A percentile compares a stretch with the other conserved stretches of the same genome.
These are phyloP conservation scores for Vireo griseus DNA, from an alignment of 2,797 vertebrate species.

Conservation along the genomic window DNA sequence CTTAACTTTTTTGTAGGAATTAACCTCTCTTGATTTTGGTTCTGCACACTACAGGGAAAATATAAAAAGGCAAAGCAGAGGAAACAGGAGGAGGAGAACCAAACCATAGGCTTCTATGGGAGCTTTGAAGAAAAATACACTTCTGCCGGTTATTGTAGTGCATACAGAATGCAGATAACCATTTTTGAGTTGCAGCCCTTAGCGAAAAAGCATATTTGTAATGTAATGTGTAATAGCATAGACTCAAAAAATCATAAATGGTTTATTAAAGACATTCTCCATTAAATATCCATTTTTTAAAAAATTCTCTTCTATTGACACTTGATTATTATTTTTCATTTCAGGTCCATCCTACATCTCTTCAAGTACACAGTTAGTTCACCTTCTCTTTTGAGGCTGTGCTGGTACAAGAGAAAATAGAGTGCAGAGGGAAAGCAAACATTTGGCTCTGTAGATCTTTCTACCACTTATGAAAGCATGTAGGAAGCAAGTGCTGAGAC, in stretches of 20 bases:
- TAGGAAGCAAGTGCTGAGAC: not conserved
- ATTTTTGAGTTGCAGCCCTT: not conserved
- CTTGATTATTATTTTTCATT: not conserved
- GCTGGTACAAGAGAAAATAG: not conserved
- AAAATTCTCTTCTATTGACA: not conserved
- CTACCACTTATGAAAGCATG: not conserved
- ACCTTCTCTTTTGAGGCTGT: not conserved
- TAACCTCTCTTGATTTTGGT: slow-evolving; percentile 39
- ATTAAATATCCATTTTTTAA: not conserved
- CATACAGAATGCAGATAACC: accelerated
- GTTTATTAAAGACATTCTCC: not conserved
- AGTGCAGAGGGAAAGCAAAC: not conserved
- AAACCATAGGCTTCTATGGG: not conserved
- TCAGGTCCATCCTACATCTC: not conserved
- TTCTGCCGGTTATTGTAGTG: not conserved
- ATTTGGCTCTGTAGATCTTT: not conserved
- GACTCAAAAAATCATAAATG: not conserved
- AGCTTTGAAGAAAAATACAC: not conserved
- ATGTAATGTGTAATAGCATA: not conserved
- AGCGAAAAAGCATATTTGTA: not conserved
- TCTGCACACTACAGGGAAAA: not conserved
- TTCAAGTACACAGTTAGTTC: not conserved
- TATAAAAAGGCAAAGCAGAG: not conserved
- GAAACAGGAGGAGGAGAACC: accelerated
- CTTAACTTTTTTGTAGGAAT: slow-evolving; percentile 1